Base-by-base conservation (phyloP, 2,113 vertebrate genomes). In the Brachyhypopomus gauderio region DNA sequence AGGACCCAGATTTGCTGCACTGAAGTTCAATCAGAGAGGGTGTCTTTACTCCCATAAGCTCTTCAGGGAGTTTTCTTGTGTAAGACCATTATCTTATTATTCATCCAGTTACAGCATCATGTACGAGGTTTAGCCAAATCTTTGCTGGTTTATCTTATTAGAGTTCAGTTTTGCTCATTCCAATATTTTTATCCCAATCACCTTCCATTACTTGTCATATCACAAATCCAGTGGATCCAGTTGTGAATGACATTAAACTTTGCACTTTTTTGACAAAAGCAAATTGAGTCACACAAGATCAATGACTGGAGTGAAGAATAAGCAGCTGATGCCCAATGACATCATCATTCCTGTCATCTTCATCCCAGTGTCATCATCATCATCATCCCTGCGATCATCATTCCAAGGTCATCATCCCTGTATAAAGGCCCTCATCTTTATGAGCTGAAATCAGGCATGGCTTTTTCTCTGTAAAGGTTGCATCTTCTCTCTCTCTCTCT, bases 61-160 rank as follows among this genome's bases (percentile, higher is more conserved):
- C 36, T 38, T 70, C 41, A 70, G 12, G 8, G 0, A 14, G 66
- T 70, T 70, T 41, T 70, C 19, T 41, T 70, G 66, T 70, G 41
- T 70, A 41, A 70, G 7, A 70, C 34, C 36, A 38, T 67, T 67
- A 67, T 41, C 34, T 70, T 41, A 70, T 70, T 70, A 70, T 70
- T 70, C 66, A 41, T 34, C 22, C n/a, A 38, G 66, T 41, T 41
- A 70, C 8, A 19, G 34, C 36, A 12, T 70, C 66, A 70, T 41
- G 66, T 70, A 70, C n/a, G 36, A 41, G 36, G 66, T 19, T 70
- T 70, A 70, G n/a, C 66, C 20, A 34, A 38, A 41, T 19, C 27
- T 70, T 34, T 20, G 12, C 34, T 12, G 34, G 34, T 17, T 20
- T 4, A 1, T 70, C 66, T 70, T 20, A 41, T n/a, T 20, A 22